A percentile compares a stretch with the other conserved stretches of the same genome.
phyloP scores from a whole-genome alignment of 2,113 vertebrate genomes.

The Xenus cinereus region DNA sequence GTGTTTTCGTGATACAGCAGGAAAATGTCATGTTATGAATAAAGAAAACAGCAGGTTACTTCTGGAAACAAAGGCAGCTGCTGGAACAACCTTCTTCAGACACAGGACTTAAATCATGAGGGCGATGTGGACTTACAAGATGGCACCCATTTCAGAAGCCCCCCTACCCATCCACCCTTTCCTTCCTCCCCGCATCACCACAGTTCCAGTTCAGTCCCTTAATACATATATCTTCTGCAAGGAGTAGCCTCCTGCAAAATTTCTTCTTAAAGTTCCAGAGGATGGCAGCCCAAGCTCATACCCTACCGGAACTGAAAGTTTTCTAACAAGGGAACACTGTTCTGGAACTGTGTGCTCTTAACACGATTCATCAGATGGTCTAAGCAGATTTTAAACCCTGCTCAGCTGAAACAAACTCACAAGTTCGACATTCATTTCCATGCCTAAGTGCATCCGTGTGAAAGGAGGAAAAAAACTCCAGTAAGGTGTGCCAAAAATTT shows the following conservation, averaged over 20 bases:
- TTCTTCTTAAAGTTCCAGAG: not conserved
- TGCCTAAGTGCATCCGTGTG: slow-evolving; percentile 17
- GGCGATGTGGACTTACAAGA: not conserved
- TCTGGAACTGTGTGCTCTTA: slow-evolving; percentile 50
- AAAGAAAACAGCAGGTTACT: not conserved
- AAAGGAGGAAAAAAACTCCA: not conserved
- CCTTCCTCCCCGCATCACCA: not conserved
- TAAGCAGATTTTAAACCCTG: slow-evolving; percentile 49
- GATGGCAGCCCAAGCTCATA: not conserved
- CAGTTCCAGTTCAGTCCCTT: not conserved
- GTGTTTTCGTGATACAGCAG: not conserved
- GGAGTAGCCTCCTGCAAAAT: not conserved
- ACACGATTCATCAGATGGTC: slow-evolving; percentile 52
- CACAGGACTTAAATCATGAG: not conserved
- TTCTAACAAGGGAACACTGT: slow-evolving; percentile 13
- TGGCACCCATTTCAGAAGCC: not conserved
- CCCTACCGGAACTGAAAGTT: not conserved
- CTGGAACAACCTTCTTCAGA: not conserved
- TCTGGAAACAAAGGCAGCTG: not conserved
- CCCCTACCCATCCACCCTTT: not conserved
- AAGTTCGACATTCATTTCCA: slow-evolving; percentile 49
- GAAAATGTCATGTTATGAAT: fast-evolving
- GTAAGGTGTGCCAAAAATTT: not conserved
- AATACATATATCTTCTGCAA: not conserved
- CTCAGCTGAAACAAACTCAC: slow-evolving; percentile 50